Percentiles rank a stretch among this genome's conserved stretches.
phyloP scores from a whole-genome alignment of 1,140 invertebrate species.

The Cyphomyrmex costatus region DNA sequence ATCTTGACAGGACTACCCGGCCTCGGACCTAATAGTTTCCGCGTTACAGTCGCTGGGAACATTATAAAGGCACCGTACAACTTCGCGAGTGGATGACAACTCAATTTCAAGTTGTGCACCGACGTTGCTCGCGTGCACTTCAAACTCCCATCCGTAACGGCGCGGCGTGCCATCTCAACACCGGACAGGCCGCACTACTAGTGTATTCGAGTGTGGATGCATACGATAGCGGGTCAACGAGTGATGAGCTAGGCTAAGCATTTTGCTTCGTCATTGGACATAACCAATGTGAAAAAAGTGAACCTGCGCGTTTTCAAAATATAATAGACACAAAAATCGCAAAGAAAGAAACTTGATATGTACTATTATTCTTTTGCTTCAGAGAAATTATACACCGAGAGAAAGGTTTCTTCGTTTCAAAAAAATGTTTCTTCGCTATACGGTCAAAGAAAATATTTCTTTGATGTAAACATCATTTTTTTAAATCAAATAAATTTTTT shows the following conservation, averaged over 20 bases:
- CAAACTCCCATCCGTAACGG: slow-evolving; percentile 77
- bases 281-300: neutral
- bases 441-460: too few relatives aligned
- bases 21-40: slow-evolving; percentile 82
- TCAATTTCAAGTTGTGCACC: slow-evolving; percentile 86
- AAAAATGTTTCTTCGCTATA: too few relatives aligned
- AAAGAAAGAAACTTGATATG: neutral
- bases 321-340: neutral
- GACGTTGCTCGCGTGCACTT: slow-evolving; percentile 85
- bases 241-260: neutral
- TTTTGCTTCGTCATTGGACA: neutral
- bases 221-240: neutral
- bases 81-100: slow-evolving; percentile 86
- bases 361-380: neutral
- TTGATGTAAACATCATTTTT: too few relatives aligned
- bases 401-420: too few relatives aligned
- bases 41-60: slow-evolving; percentile 78
- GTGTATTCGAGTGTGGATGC: slow-evolving; percentile 23
- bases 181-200: slow-evolving; percentile 17
- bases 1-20: slow-evolving; percentile 63
- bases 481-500: too few relatives aligned
- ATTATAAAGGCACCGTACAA: slow-evolving; percentile 84
- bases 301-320: neutral
- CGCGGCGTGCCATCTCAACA: slow-evolving; percentile 71
- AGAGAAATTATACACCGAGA: neutral